These are phyloP conservation scores for Aquatica leii DNA, from an alignment of 2,888 invertebrate species.

Conservation along the genomic window DNA sequence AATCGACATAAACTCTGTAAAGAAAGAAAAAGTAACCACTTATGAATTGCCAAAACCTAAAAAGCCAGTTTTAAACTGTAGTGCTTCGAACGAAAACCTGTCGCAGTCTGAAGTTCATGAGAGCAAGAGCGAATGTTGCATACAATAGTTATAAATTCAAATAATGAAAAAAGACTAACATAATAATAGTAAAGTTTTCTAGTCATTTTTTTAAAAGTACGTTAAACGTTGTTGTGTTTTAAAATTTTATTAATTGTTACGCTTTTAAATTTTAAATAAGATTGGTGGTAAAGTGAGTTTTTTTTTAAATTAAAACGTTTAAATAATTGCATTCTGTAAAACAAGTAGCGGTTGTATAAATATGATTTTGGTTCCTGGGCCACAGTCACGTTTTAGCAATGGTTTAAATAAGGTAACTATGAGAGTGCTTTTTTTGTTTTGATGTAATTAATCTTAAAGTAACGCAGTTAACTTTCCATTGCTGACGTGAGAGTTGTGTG, in stretches of 20 bases:
- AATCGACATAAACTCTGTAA: constrained; percentile 15
- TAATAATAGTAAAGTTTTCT: constrained; percentile 41
- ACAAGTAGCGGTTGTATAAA: constrained; percentile 1
- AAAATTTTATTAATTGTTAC: constrained; percentile 48
- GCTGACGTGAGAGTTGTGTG: constrained; percentile 62
- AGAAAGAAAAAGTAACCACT: constrained; percentile 45
- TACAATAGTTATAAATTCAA: constrained; percentile 47
- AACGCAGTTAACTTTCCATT: constrained; percentile 56
- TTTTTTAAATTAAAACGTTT: constrained; percentile 5
- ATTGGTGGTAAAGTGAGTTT: not conserved
- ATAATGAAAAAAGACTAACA: not conserved
- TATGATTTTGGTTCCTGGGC: constrained; percentile 33
- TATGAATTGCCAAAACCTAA: constrained; percentile 43
- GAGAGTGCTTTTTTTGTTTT: constrained; percentile 49
- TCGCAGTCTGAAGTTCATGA: constrained; percentile 27
- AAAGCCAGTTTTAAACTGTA: constrained; percentile 25
- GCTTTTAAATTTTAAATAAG: constrained; percentile 48
- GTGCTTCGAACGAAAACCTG: constrained; percentile 24
- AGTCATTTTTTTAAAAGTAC: constrained; percentile 49
- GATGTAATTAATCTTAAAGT: constrained; percentile 43
- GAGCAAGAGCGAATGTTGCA: constrained; percentile 54
- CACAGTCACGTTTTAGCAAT: constrained; percentile 61
- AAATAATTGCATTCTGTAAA: constrained; percentile 51
- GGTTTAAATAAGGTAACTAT: constrained; percentile 59
- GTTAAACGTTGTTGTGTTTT: constrained; percentile 37